Evolutionary conservation across 1,140 invertebrate species (phyloP), one percentile per base, ranked within the genome.

Genomic region (Maniola jurtina): DNA sequence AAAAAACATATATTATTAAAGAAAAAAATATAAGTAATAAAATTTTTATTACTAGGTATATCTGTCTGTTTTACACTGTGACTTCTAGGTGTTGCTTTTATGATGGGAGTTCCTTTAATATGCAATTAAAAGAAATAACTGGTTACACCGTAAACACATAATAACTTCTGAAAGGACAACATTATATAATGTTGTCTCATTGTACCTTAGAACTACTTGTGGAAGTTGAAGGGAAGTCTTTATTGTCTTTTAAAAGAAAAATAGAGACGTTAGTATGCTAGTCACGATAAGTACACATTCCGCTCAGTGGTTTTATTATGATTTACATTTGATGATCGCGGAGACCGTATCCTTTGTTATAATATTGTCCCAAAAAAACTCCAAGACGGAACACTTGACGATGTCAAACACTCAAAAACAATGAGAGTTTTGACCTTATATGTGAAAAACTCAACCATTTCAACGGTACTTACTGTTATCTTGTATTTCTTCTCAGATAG

Each of bases 201-300:
- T 61, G 52, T 61, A 38, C 48, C 33, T 52, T 54, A 38, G 47
- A 52, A 38, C 16, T 38, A 40, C 14, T 38, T 61, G 35, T 25
- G 42, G 42, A 38, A 33, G 42, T 34, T 64, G 6, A 59, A 50
- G 50, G 14, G 48, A 52, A 16, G 35, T 54, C 45, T 50, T 35
- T 65, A 50, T 65, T 54, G 50, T 45, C 5, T 42, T 33, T 65
- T 59, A 38, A 34, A 59, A 65, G 64, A 40, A 33, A 60, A 65
- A 65, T 65, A 59, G 40, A 52, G 40, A 15, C 25, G 56, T 65
- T 59, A 42, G 57, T 65, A 65, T n/a, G 45, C 64, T 47, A 42
- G 64, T 65, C 64, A 65, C 64, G 64, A 65, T 65, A 42, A 14
- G 16, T 52, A 52, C 9, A 59, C 57, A 40, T 61, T 52, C 35